Evolutionary conservation across 2,113 vertebrate genomes (phyloP).

Genomic region (Corynorhinus townsendii): DNA sequence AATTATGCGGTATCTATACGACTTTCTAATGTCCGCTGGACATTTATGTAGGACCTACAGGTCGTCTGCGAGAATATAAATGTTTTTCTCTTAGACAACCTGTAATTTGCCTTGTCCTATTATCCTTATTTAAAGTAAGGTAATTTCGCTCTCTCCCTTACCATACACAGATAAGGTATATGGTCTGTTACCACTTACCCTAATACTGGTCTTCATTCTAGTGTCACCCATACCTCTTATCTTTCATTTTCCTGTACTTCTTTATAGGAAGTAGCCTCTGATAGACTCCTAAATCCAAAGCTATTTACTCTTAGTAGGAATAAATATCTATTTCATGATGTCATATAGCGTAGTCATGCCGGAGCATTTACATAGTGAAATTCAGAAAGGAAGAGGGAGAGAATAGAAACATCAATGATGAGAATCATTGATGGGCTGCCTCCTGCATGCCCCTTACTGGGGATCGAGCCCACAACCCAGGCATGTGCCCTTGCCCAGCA

Average conservation of each 20-base stretch:
- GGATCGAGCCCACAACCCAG: too few species aligned
- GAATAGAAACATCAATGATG: too few species aligned
- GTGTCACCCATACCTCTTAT: neutral
- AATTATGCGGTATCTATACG: neutral
- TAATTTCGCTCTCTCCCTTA: neutral
- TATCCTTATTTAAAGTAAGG: slow-evolving; percentile 12
- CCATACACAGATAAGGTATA: neutral
- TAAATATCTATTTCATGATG: neutral
- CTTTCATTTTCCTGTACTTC: neutral
- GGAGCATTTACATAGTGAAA: slow-evolving; percentile 17
- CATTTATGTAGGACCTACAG: slow-evolving; percentile 37
- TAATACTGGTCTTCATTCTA: neutral
- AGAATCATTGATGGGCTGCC: too few species aligned
- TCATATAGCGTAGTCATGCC: neutral
- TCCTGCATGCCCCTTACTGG: too few species aligned
- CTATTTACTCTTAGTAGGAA: neutral
- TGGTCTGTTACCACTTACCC: neutral
- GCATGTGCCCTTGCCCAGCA: too few species aligned
- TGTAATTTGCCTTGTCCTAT: slow-evolving; percentile 24
- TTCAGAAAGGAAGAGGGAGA: neutral
- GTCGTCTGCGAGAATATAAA: neutral
- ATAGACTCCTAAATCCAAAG: slow-evolving; percentile 7
- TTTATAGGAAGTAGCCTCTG: neutral
- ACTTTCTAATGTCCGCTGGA: slow-evolving; percentile 46
- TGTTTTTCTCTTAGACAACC: slow-evolving; percentile 23